phyloP scores from a whole-genome alignment of 1,140 invertebrate species.

The Hylyphantes graminicola region DNA sequence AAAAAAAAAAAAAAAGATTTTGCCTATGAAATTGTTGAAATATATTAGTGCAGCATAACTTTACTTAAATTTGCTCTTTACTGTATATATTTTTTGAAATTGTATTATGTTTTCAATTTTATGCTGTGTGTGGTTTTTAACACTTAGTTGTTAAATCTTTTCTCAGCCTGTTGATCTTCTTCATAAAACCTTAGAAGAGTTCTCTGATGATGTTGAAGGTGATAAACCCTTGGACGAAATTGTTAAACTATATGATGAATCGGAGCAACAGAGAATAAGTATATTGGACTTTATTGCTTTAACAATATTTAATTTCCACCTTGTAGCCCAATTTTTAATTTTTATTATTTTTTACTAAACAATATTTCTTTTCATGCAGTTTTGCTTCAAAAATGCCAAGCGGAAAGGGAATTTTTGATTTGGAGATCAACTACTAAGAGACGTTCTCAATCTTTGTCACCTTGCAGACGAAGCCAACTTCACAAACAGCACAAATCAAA shows the following conservation, averaged over 20 bases:
- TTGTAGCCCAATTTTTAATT: not conserved
- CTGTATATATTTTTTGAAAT: too few relatives aligned
- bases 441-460: constrained; percentile 58
- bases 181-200: constrained; percentile 62
- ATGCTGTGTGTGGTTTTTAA: too few relatives aligned
- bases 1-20: too few relatives aligned
- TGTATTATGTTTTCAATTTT: too few relatives aligned
- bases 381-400: constrained; percentile 58
- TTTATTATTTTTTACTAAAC: not conserved
- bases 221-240: constrained; percentile 61
- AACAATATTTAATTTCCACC: not conserved
- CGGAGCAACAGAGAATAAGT: constrained; percentile 62
- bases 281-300: constrained; percentile 4
- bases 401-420: constrained; percentile 58
- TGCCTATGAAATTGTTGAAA: too few relatives aligned
- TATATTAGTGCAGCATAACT: too few relatives aligned
- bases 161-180: constrained; percentile 67
- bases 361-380: constrained; percentile 17
- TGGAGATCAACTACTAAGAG: constrained; percentile 52
- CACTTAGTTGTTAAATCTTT: not conserved
- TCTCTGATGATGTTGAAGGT: constrained; percentile 59
- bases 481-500: constrained; percentile 41
- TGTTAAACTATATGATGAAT: constrained; percentile 61
- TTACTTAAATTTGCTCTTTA: too few relatives aligned
- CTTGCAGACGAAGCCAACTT: constrained; percentile 32